Evolutionary conservation across 2,888 invertebrate genomes (phyloP).

Genomic region (Chrysopilus asiliformis): DNA sequence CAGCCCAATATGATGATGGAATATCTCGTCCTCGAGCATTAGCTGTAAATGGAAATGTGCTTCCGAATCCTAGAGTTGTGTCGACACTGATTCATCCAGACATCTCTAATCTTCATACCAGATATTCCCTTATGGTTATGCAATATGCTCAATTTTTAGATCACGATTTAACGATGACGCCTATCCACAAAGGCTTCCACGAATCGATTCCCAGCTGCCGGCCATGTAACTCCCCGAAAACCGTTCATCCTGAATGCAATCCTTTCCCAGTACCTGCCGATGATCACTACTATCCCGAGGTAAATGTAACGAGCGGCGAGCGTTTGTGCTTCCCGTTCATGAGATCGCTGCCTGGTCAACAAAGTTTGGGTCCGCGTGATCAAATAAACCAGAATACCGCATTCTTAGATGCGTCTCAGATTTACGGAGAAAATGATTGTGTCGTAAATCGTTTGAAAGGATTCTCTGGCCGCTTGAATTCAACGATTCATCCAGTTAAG

Average conservation of each 20-base stretch:
- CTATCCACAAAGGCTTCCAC: conserved; percentile 80
- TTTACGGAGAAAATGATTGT: conserved; percentile 84
- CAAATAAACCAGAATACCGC: conserved; percentile 91
- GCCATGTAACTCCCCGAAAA: conserved; percentile 72
- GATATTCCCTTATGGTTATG: conserved; percentile 87
- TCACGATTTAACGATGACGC: conserved; percentile 90
- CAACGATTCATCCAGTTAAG: conserved; percentile 57
- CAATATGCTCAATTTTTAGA: conserved; percentile 90
- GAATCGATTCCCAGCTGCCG: conserved; percentile 84
- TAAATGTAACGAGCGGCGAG: conserved; percentile 70
- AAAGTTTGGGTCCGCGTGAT: conserved; percentile 74
- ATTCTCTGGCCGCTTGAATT: conserved; percentile 68
- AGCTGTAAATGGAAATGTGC: conserved; percentile 57
- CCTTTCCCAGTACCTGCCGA: conserved; percentile 81
- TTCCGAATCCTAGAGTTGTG: conserved; percentile 77
- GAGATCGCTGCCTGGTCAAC: conserved; percentile 84
- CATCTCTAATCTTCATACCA: conserved; percentile 74
- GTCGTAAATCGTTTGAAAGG: conserved; percentile 62
- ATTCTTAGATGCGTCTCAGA: conserved; percentile 71
- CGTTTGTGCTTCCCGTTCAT: conserved; percentile 87
- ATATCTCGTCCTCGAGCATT: conserved; percentile 65
- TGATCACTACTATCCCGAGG: conserved; percentile 81
- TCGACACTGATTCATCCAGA: conserved; percentile 85
- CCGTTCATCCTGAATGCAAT: conserved; percentile 86
- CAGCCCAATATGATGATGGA: conserved; percentile 80